Evolutionary conservation across 2,113 vertebrate species (phyloP).

Genomic region (Uropsilus gracilis): DNA sequence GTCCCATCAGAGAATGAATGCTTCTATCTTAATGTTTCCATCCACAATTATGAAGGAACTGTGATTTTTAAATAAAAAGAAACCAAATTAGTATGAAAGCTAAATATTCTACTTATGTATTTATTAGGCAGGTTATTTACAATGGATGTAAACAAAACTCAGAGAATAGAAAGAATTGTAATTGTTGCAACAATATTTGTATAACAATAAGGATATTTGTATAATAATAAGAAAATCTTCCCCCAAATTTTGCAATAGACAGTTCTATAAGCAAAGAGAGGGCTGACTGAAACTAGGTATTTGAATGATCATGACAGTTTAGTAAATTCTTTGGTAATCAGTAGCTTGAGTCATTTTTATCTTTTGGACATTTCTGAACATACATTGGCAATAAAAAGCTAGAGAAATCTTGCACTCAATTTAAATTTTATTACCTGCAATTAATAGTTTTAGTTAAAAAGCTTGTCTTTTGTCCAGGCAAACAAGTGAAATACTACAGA

Average conservation of each 20-base stretch:
- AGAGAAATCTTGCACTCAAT: conserved; percentile 16
- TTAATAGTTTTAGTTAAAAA: not conserved
- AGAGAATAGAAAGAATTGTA: not conserved
- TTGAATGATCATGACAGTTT: not conserved
- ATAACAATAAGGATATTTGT: not conserved
- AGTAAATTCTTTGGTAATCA: not conserved
- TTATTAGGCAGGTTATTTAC: not conserved
- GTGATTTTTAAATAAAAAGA: not conserved
- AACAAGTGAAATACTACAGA: not conserved
- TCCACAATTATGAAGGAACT: conserved; percentile 49
- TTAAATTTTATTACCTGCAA: not conserved
- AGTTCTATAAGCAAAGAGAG: not conserved
- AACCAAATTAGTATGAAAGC: conserved; percentile 36
- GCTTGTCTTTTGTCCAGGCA: not conserved
- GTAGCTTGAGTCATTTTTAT: not conserved
- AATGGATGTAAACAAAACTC: not conserved
- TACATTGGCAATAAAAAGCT: not conserved
- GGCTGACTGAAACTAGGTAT: not conserved
- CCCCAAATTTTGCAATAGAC: not conserved
- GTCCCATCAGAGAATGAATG: conserved; percentile 59
- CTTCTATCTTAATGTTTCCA: conserved; percentile 51
- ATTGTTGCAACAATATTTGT: not conserved
- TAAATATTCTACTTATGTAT: not conserved
- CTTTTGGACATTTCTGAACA: conserved; percentile 2
- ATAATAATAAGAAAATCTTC: not conserved